phyloP scores from a whole-genome alignment of 2,113 vertebrate species.

The Campylomormyrus tamandua region DNA sequence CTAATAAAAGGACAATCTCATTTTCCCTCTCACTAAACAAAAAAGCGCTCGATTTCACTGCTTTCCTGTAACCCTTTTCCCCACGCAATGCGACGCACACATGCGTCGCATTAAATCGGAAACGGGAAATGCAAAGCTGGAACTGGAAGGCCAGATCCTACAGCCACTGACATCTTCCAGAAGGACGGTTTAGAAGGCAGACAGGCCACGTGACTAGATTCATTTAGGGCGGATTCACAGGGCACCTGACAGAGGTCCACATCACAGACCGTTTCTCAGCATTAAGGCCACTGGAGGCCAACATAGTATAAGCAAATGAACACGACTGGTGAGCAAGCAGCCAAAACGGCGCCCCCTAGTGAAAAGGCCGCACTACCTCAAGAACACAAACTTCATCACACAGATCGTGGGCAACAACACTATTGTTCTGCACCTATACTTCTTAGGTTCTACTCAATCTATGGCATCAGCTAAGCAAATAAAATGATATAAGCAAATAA shows the following conservation, averaged over 20 bases:
- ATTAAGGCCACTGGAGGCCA: background rate
- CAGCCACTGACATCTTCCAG: background rate
- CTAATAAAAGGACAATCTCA: background rate
- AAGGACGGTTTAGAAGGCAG: background rate
- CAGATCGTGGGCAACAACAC: background rate
- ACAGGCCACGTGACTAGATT: background rate
- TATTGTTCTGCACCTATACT: background rate
- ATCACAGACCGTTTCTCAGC: background rate
- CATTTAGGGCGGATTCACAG: background rate
- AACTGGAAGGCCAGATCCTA: background rate
- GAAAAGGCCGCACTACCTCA: background rate
- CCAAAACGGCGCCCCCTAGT: background rate
- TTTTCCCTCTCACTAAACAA: background rate
- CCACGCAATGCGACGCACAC: background rate
- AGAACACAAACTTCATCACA: background rate
- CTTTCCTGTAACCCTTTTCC: background rate
- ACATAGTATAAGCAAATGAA: background rate
- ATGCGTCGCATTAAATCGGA: background rate
- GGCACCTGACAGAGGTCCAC: background rate
- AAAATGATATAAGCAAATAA: background rate
- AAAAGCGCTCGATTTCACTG: background rate
- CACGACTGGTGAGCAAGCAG: background rate
- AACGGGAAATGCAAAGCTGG: background rate
- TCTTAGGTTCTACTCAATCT: background rate
- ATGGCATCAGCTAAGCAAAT: background rate